A percentile compares a stretch with the other conserved stretches of the same genome.
Evolutionary conservation across 2,797 vertebrate species (phyloP).

Genomic region (Ceyx erithaca): DNA sequence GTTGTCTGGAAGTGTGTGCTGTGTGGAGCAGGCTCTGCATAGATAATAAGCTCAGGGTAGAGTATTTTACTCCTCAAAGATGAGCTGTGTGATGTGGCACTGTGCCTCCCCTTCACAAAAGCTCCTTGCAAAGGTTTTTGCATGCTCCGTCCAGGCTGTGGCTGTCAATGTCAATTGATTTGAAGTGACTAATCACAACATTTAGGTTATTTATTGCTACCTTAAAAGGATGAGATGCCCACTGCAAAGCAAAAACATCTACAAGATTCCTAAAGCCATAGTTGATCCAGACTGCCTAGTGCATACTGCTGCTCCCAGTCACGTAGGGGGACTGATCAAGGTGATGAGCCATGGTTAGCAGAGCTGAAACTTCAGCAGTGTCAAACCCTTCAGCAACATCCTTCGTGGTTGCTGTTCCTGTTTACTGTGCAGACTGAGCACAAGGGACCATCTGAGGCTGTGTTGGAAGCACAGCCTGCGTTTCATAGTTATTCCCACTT

Average conservation of each 20-base stretch:
- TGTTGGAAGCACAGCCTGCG: fast-evolving
- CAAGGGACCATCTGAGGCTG: not conserved
- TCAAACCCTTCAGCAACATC: not conserved
- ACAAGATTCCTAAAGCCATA: not conserved
- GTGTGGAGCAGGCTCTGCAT: not conserved
- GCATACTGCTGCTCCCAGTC: not conserved
- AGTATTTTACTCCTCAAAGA: not conserved
- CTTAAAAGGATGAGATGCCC: not conserved
- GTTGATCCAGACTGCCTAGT: fast-evolving
- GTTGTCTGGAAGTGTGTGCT: not conserved
- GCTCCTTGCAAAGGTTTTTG: not conserved
- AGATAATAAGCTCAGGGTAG: not conserved
- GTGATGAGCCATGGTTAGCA: not conserved
- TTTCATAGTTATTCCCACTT: not conserved
- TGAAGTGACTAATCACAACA: not conserved
- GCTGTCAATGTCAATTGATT: not conserved
- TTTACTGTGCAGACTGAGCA: fast-evolving
- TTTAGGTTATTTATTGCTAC: not conserved
- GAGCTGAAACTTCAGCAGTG: not conserved
- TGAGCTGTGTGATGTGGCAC: not conserved
- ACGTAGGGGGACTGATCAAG: not conserved
- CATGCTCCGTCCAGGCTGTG: not conserved
- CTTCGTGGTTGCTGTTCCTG: fast-evolving
- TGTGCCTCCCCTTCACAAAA: not conserved
- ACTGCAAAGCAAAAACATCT: not conserved